These are phyloP conservation scores for Allolobophora icterica DNA, from an alignment of 2,888 invertebrate genomes.

Conservation along the genomic window DNA sequence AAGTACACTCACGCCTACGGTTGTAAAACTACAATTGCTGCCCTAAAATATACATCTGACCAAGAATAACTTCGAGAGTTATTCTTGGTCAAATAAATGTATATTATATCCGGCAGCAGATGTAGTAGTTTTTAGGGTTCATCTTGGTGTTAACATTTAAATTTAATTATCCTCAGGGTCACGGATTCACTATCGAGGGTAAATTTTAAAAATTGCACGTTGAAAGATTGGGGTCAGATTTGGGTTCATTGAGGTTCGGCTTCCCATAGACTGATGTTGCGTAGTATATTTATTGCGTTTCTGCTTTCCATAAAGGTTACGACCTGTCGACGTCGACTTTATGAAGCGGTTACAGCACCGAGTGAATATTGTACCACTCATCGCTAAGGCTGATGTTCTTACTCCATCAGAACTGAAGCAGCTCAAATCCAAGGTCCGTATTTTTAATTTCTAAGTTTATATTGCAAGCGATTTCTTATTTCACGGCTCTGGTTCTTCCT, in stretches of 20 bases:
- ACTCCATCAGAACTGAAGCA: slow-evolving; percentile 60
- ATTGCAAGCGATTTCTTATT: not conserved
- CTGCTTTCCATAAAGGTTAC: slow-evolving; percentile 67
- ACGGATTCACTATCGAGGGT: not conserved
- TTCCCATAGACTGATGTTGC: not conserved
- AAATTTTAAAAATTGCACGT: not conserved
- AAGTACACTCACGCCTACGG: not conserved
- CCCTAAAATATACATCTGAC: too few species aligned
- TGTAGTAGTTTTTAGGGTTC: not conserved
- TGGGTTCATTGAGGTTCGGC: too few species aligned
- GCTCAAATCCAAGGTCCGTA: slow-evolving; percentile 66
- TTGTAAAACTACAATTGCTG: not conserved
- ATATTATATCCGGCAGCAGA: not conserved
- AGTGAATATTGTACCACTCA: slow-evolving; percentile 66
- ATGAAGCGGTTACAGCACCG: slow-evolving; percentile 64
- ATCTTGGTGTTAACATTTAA: not conserved
- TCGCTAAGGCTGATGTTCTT: slow-evolving; percentile 65
- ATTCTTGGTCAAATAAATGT: too few species aligned
- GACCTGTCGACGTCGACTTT: slow-evolving; percentile 63
- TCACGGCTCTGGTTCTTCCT: not conserved
- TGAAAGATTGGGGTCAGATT: not conserved
- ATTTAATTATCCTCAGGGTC: not conserved
- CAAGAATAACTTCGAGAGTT: too few species aligned
- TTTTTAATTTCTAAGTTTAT: not conserved
- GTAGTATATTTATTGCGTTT: not conserved